These are phyloP conservation scores for Paratilapia polleni DNA, from an alignment of 2,113 vertebrate genomes.

Conservation along the genomic window DNA sequence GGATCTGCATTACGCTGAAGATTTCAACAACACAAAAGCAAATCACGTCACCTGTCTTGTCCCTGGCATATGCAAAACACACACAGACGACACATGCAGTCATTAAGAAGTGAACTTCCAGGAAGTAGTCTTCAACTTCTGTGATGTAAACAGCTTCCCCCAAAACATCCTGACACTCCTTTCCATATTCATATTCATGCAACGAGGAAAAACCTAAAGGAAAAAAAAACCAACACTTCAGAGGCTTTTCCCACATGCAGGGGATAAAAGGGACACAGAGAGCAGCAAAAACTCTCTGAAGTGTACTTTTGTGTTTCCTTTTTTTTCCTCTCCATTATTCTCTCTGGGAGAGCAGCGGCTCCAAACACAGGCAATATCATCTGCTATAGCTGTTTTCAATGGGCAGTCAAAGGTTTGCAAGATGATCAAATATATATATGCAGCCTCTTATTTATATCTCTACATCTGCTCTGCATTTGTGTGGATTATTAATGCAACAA, in stretches of 20 bases:
- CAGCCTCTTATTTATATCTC: constrained; percentile 18
- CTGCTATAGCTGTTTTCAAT: constrained; percentile 9
- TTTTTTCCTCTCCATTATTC: constrained; percentile 36
- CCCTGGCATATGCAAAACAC: constrained; percentile 38
- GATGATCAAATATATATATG: constrained; percentile 61
- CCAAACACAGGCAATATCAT: not conserved
- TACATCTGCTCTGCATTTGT: constrained; percentile 39
- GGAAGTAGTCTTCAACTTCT: constrained; percentile 46
- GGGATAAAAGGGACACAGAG: constrained; percentile 39
- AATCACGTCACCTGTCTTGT: constrained; percentile 41
- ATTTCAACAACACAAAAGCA: not conserved
- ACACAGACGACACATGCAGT: not conserved
- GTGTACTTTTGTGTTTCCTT: constrained; percentile 34
- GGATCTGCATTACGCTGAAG: constrained; percentile 1
- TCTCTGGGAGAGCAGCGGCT: not conserved
- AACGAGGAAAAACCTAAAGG: constrained; percentile 1
- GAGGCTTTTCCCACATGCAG: constrained; percentile 44
- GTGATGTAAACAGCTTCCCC: constrained; percentile 59
- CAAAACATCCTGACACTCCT: constrained; percentile 46
- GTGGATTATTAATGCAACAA: constrained; percentile 56
- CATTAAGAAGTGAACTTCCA: constrained; percentile 55
- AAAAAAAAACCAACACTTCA: constrained; percentile 33
- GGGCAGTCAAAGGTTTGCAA: constrained; percentile 25
- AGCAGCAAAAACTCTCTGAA: constrained; percentile 18
- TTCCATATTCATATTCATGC: constrained; percentile 65